These are phyloP conservation scores for Seriola dumerili DNA, from an alignment of 2,113 vertebrate species.

Conservation along the genomic window DNA sequence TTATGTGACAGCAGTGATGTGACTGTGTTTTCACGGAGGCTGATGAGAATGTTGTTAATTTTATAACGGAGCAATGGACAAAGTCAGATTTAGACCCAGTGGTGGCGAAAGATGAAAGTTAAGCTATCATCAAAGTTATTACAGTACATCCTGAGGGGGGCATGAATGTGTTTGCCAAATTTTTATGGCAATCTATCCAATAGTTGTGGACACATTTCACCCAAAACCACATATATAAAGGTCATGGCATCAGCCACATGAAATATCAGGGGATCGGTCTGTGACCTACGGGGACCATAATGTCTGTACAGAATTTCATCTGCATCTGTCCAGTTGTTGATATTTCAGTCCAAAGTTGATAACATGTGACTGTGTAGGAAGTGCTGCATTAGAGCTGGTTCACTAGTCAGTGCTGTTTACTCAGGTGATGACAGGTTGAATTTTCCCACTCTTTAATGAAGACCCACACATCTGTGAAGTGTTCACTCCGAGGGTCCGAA, in stretches of 20 bases:
- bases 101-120: neutral
- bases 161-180: neutral
- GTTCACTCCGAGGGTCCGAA: conserved; percentile 11
- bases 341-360: too few relatives aligned
- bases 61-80: too few relatives aligned
- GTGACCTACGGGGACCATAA: neutral
- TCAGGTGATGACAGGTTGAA: neutral
- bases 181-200: neutral
- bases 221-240: neutral
- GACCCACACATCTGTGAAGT: neutral
- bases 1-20: too few relatives aligned
- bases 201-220: neutral
- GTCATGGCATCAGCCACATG: neutral
- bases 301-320: neutral
- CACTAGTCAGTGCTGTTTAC: neutral
- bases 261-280: neutral
- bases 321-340: too few relatives aligned
- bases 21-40: too few relatives aligned
- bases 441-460: neutral
- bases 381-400: neutral
- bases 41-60: too few relatives aligned
- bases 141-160: neutral
- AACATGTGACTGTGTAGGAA: neutral
- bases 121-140: neutral
- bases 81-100: neutral